Conservation (phyloP, 2,113 vertebrate species). For the Callorhinus ursinus region DNA sequence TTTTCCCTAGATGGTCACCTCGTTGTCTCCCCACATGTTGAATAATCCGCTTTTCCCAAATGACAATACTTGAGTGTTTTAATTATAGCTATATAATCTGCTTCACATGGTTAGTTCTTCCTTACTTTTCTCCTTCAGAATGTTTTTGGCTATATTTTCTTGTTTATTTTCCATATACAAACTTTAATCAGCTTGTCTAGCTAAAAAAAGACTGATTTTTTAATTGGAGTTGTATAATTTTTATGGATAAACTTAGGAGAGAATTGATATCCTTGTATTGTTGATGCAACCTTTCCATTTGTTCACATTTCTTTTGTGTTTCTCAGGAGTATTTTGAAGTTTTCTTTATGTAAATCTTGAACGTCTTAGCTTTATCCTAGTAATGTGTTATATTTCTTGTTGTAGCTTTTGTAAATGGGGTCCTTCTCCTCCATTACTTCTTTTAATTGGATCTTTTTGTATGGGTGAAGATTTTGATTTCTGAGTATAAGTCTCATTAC, state of each 20-base stretch:
- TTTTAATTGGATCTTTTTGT: background rate
- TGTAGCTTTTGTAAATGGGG: background rate
- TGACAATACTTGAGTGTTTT: background rate
- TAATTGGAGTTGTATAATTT: background rate
- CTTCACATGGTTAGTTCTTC: background rate
- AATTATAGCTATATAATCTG: background rate
- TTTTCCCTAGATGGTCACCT: background rate
- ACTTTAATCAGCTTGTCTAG: background rate
- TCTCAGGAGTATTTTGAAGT: background rate
- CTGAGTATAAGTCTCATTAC: background rate
- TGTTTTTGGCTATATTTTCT: background rate
- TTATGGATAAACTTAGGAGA: background rate
- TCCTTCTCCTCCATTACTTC: background rate
- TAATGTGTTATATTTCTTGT: background rate
- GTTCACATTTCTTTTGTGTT: background rate
- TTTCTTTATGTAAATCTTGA: background rate
- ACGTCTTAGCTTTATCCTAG: background rate
- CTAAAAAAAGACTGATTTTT: constrained; percentile 14
- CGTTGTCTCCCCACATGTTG: background rate
- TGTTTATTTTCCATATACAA: background rate
- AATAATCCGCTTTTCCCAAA: background rate
- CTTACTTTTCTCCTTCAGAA: background rate
- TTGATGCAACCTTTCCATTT: background rate
- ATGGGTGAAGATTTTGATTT: background rate
- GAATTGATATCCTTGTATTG: background rate